These are phyloP conservation scores for Latrodectus hesperus DNA, from an alignment of 2,888 invertebrate species.

Conservation along the genomic window DNA sequence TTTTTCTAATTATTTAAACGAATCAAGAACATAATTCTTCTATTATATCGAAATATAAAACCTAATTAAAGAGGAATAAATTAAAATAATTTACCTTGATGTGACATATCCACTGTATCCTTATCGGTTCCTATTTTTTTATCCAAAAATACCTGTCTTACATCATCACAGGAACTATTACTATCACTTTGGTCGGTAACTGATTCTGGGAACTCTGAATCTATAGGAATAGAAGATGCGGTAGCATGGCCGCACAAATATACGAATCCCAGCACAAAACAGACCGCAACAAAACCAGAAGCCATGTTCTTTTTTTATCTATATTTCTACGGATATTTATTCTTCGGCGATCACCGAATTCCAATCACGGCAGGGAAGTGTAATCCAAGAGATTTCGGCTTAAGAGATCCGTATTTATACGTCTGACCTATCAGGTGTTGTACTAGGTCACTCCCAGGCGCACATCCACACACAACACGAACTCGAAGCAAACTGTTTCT, in stretches of 20 bases:
- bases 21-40: too few relatives aligned
- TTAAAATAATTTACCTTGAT: constrained; percentile 40
- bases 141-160: constrained; percentile 43
- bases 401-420: constrained; percentile 24
- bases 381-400: background rate
- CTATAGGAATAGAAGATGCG: constrained; percentile 11
- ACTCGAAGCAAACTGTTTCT: constrained; percentile 53
- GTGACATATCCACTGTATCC: constrained; percentile 54
- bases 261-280: constrained; percentile 39
- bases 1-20: too few relatives aligned
- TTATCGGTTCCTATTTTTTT: constrained; percentile 41
- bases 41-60: too few relatives aligned
- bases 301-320: constrained; percentile 19
- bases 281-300: constrained; percentile 16
- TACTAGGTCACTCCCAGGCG: constrained; percentile 43
- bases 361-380: background rate
- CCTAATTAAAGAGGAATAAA: too few relatives aligned
- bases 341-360: constrained; percentile 21
- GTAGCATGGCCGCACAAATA: constrained; percentile 6
- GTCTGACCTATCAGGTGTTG: constrained; percentile 38
- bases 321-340: background rate
- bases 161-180: constrained; percentile 54
- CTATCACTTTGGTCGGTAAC: constrained; percentile 28
- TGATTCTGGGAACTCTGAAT: background rate
- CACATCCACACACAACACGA: constrained; percentile 41